Base-by-base conservation (phyloP, 2,888 invertebrate genomes). In the Orchesellides sinensis region DNA sequence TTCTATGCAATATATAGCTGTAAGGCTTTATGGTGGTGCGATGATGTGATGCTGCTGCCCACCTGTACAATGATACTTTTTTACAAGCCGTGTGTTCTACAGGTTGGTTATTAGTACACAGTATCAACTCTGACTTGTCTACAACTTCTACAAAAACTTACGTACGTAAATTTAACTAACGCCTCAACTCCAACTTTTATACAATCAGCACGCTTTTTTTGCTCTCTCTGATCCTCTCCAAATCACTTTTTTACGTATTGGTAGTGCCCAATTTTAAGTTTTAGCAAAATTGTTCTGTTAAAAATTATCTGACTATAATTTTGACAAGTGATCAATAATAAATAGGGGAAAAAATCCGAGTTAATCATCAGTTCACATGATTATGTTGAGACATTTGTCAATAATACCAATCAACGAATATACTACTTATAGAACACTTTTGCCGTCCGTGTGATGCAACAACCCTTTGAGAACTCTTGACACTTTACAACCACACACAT, bases 61-160 rank as follows among this genome's bases (percentile, higher is more conserved):
- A 80, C 80, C 80, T 80, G 80, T 80, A 80, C 80, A 73, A 80
- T 80, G 63, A 72, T 73, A 72, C 73, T 65, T 80, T 47, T 79
- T 68, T 73, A 59, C 80, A 80, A 73, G 68, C 80, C 80, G 73
- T 80, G n/a, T n/a, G 80, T 80, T 73, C 80, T 80, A 72, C 73
- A 80, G 73, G 80, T 80, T 73, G 73, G 73, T 56, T 80, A 80
- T 80, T 80, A 80, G 80, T 72, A 72, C 65, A 80, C 80, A 72
- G 72, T 73, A 73, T 80, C 80, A 80, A 73, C 80, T 73, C 80
- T 66, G 80, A 80, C 80, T 80, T 80, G 80, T 80, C 80, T 80
- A 68, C 61, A 63, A 61, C 69, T 52, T 70, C 70, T 70, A 78
- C 66, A 65, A 61, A 78, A 78, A 78, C 75, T 14, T 56, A 79